Evolutionary conservation across 1,140 invertebrate genomes (phyloP).

Genomic region (Caenorhabditis latens): DNA sequence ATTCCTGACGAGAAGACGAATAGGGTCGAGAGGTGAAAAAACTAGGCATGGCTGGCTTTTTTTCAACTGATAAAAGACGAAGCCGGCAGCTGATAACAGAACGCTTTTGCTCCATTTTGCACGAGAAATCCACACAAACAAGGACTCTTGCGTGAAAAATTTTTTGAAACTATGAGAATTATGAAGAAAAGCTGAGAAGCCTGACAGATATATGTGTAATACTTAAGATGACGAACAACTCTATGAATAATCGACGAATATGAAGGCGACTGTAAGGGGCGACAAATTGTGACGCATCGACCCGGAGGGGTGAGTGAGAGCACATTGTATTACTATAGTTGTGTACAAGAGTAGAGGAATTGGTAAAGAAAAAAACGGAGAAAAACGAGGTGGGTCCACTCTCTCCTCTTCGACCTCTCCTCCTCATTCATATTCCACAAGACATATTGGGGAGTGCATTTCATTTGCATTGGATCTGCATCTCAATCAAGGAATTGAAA

Average conservation of each 20-base stretch:
- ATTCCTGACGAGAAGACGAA: conserved; percentile 37
- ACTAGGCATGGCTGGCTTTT: conserved; percentile 1
- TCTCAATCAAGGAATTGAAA: conserved; percentile 27
- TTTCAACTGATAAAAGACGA: conserved; percentile 7
- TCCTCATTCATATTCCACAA: conserved; percentile 43
- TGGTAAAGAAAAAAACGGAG: not conserved
- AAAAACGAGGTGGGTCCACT: conserved; percentile 2
- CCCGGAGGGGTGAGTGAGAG: not conserved
- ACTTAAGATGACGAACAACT: conserved; percentile 39
- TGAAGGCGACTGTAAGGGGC: conserved; percentile 36
- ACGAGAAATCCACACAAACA: conserved; percentile 7
- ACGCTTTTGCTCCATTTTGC: not conserved
- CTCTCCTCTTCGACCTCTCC: not conserved
- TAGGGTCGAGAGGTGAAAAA: conserved; percentile 49
- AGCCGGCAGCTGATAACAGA: conserved; percentile 49
- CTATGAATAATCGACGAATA: conserved; percentile 54
- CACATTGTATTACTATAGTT: conserved; percentile 51
- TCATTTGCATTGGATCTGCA: conserved; percentile 47
- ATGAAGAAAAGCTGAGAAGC: not conserved
- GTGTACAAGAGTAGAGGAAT: conserved; percentile 1
- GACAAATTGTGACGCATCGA: conserved; percentile 29
- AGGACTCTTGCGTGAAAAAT: not conserved
- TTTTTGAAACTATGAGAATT: not conserved
- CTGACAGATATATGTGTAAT: conserved; percentile 14
- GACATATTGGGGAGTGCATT: conserved; percentile 51